These are phyloP conservation scores for Lepidonotus clava DNA, from an alignment of 2,888 invertebrate genomes.

Conservation along the genomic window DNA sequence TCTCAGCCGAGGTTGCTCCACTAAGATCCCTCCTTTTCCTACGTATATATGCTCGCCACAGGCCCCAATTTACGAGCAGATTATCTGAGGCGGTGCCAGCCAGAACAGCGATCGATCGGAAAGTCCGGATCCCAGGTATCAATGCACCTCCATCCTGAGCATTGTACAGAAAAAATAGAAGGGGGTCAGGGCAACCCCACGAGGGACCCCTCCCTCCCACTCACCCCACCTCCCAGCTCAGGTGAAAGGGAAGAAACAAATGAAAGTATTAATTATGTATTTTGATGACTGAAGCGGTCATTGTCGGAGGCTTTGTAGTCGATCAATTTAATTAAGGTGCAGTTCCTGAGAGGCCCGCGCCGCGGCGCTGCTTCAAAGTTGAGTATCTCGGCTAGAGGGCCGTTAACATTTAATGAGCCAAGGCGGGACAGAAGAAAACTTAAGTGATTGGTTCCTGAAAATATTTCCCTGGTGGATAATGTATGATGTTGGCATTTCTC, in stretches of 20 bases:
- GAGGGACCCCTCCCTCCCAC: background rate
- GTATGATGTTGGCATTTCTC: slow-evolving; percentile 37
- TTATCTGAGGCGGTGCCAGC: background rate
- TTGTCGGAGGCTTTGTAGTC: slow-evolving; percentile 38
- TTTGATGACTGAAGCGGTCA: slow-evolving; percentile 48
- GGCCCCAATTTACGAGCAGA: background rate
- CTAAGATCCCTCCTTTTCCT: background rate
- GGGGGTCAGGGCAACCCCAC: background rate
- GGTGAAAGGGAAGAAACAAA: slow-evolving; percentile 53
- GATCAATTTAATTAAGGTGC: slow-evolving; percentile 50
- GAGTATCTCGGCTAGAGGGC: slow-evolving; percentile 15
- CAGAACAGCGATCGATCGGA: background rate
- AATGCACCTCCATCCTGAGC: background rate
- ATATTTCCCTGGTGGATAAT: slow-evolving; percentile 5
- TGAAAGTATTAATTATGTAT: slow-evolving; percentile 52
- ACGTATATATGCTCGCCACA: background rate
- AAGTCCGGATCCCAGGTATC: background rate
- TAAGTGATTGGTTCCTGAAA: slow-evolving; percentile 48
- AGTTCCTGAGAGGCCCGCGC: slow-evolving; percentile 41
- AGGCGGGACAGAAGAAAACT: slow-evolving; percentile 25
- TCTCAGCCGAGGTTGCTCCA: no score
- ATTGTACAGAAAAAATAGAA: background rate
- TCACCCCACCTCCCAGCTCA: background rate
- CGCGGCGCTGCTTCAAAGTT: slow-evolving; percentile 37
- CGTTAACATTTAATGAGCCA: slow-evolving; percentile 28